A percentile compares a stretch with the other conserved stretches of the same genome.
phyloP scores from a whole-genome alignment of 2,888 invertebrate genomes.

The Charanyca ferruginea region DNA sequence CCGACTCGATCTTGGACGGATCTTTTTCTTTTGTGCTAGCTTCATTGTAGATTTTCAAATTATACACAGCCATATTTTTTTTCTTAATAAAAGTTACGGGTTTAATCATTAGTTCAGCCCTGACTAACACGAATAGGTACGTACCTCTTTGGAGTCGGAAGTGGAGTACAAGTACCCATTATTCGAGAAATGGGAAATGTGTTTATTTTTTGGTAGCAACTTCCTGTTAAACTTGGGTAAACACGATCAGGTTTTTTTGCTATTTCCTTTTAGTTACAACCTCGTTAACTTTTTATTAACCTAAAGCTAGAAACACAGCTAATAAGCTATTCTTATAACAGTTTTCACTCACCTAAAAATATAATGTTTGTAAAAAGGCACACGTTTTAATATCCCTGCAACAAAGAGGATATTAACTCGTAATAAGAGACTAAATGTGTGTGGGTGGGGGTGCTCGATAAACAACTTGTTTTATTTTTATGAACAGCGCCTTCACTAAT shows the following conservation, averaged over 20 bases:
- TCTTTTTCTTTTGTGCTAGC: too few species aligned
- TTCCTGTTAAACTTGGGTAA: not conserved
- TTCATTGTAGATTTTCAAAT: too few species aligned
- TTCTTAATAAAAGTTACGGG: not conserved
- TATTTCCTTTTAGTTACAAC: not conserved
- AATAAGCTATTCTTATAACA: slow-evolving; percentile 8
- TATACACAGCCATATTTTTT: too few species aligned
- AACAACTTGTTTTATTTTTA: slow-evolving; percentile 33
- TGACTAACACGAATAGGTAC: slow-evolving; percentile 1
- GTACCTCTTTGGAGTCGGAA: not conserved
- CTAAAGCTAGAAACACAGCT: slow-evolving; percentile 5
- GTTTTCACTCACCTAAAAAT: slow-evolving; percentile 13
- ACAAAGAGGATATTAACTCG: slow-evolving; percentile 7
- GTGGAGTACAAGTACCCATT: slow-evolving; percentile 1
- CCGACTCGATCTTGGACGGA: too few species aligned
- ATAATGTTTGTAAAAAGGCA: slow-evolving; percentile 15
- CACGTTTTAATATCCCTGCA: slow-evolving; percentile 11
- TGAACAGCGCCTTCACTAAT: slow-evolving; percentile 1
- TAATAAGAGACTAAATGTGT: slow-evolving; percentile 30
- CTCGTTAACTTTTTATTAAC: slow-evolving; percentile 12
- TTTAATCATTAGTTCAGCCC: slow-evolving; percentile 23
- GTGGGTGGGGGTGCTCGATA: slow-evolving; percentile 35
- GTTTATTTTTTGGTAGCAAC: not conserved
- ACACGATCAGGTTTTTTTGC: not conserved
- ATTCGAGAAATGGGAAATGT: not conserved